Base-by-base conservation (phyloP, 2,797 vertebrate genomes). In the Trachops cirrhosus region DNA sequence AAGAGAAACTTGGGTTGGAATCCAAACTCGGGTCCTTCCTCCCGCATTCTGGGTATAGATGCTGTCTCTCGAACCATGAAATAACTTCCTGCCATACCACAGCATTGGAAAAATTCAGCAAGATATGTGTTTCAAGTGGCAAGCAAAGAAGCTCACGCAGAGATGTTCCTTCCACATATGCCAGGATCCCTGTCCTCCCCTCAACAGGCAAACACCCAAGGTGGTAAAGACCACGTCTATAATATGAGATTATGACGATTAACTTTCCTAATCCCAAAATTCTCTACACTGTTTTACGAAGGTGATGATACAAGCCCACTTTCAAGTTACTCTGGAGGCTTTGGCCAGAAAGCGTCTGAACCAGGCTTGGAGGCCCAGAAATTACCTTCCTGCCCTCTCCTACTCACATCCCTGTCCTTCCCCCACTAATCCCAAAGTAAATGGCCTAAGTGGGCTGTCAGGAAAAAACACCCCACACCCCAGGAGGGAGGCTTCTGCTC, bases 381-480 rank as follows among this genome's bases (percentile, higher is more conserved):
- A 0, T 37, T 0, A 88, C 44, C 82, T 41, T 5, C 57, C 41
- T 7, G 12, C 24, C 48, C 12, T 21, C 39, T n/a, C 5, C 68
- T n/a, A 9, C 34, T 78, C 67, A 52, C 19, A 32, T 39, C 19
- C 26, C 8, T 5, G 22, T 11, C 64, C 73, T 85, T 75, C 11
- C 48, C 34, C 26, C 9, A 32, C 37, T 18, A 10, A 73, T 26
- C 39, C 29, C 84, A 59, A 62, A 41, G 74, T 41, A 57, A 52
- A 54, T 1, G 64, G 78, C 84, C n/a, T 32, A 41, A 71, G 29
- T 32, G 68, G 86, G 29, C 71, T 70, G 34, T 78, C 59, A 93
- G 82, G 90, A 93, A 94, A 94, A 80, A 96, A 95, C 59, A 87
- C 54, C 95, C 79, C 68, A 11, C 46, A 88, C 7, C 24, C 82